Percentiles rank a stretch among this genome's conserved stretches.
Conservation (phyloP, 2,888 invertebrate genomes). For the Pyrgus malvae region DNA sequence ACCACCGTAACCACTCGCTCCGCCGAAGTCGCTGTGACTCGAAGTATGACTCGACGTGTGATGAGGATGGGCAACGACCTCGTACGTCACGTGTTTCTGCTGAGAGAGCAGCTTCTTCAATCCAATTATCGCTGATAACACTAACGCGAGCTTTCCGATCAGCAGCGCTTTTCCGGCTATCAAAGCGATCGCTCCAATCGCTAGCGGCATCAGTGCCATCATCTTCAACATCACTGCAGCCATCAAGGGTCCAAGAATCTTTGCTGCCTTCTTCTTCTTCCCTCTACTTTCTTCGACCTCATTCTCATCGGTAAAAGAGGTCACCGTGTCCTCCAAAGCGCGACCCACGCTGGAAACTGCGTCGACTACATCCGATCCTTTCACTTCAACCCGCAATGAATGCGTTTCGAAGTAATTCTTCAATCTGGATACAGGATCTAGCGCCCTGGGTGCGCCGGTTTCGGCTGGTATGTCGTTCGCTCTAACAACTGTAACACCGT, state of each 20-base stretch:
- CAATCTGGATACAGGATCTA: slow-evolving; percentile 86
- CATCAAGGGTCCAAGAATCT: slow-evolving; percentile 89
- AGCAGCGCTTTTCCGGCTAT: slow-evolving; percentile 91
- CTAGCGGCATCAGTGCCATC: slow-evolving; percentile 89
- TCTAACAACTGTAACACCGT: slow-evolving; percentile 92
- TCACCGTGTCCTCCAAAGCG: slow-evolving; percentile 88
- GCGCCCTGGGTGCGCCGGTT: slow-evolving; percentile 89
- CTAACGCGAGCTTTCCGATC: slow-evolving; percentile 91
- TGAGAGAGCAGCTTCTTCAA: slow-evolving; percentile 89
- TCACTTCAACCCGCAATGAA: slow-evolving; percentile 91
- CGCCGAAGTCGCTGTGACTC: slow-evolving; percentile 85
- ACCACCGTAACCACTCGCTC: slow-evolving; percentile 84
- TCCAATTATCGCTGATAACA: slow-evolving; percentile 89
- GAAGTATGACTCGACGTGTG: slow-evolving; percentile 86
- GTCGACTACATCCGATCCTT: slow-evolving; percentile 91
- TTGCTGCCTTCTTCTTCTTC: slow-evolving; percentile 91
- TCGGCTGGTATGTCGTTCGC: slow-evolving; percentile 86
- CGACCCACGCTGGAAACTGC: slow-evolving; percentile 90
- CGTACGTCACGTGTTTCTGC: slow-evolving; percentile 93
- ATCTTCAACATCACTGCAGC: slow-evolving; percentile 89
- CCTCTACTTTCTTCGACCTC: slow-evolving; percentile 86
- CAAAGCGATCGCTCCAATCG: slow-evolving; percentile 89
- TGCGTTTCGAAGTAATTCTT: slow-evolving; percentile 90
- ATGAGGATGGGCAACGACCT: slow-evolving; percentile 92
- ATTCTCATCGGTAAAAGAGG: slow-evolving; percentile 83